Conservation (phyloP, 2,888 invertebrate species). For the Synanthedon formicaeformis region DNA sequence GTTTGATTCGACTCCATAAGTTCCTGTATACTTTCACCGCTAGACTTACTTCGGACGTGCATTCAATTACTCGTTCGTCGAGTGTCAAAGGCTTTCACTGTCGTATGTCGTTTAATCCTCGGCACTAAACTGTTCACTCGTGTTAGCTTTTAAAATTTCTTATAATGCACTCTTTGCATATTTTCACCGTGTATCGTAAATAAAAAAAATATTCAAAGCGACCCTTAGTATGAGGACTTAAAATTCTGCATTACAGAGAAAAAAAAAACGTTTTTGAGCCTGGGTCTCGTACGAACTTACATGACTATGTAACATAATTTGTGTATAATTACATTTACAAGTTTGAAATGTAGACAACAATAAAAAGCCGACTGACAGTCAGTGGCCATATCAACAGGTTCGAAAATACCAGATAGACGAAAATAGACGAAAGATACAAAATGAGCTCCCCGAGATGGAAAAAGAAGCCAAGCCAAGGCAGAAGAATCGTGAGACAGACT, state of each 20-base stretch:
- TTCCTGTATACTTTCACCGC: constrained; percentile 8
- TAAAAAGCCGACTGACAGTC: too few relatives aligned
- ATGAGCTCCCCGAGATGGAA: too few relatives aligned
- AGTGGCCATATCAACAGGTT: too few relatives aligned
- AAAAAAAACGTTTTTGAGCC: neutral
- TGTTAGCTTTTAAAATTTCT: constrained; percentile 12
- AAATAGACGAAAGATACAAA: too few relatives aligned
- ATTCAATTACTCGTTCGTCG: constrained; percentile 38
- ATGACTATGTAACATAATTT: neutral
- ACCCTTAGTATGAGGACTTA: constrained; percentile 5
- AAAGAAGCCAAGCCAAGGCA: too few relatives aligned
- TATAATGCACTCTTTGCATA: constrained; percentile 8
- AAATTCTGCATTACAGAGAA: constrained; percentile 3
- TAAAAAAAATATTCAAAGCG: constrained; percentile 5
- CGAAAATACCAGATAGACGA: too few relatives aligned
- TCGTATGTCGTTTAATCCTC: constrained; percentile 25
- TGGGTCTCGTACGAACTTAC: neutral
- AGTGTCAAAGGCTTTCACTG: constrained; percentile 41
- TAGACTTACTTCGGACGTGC: constrained; percentile 23
- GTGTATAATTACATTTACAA: too few relatives aligned
- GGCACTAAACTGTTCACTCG: constrained; percentile 21
- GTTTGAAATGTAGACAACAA: too few relatives aligned
- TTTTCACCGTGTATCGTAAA: constrained; percentile 6
- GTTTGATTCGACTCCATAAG: constrained; percentile 5
- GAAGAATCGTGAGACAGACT: too few relatives aligned